Conservation (phyloP, 2,888 invertebrate species). For the Netelia virgata region DNA sequence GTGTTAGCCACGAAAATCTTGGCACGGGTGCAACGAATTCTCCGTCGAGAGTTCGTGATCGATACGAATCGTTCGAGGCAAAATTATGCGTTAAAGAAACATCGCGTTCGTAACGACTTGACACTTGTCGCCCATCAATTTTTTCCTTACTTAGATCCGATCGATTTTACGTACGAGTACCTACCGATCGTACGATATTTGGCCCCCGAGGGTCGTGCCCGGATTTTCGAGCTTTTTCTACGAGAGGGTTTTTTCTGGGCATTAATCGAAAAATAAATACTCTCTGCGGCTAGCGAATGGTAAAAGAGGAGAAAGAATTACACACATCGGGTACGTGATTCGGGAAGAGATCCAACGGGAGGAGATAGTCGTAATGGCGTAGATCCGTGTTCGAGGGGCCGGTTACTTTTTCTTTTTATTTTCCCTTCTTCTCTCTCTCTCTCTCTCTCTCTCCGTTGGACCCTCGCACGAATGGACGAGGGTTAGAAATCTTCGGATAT, state of each 20-base stretch:
- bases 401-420: background rate
- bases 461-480: conserved; percentile 37
- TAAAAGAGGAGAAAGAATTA: conserved; percentile 33
- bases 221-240: too few relatives aligned
- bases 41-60: background rate
- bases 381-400: conserved; percentile 16
- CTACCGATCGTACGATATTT: too few relatives aligned
- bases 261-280: conserved; percentile 58
- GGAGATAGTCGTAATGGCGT: conserved; percentile 9
- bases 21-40: background rate
- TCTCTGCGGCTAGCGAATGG: conserved; percentile 19
- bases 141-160: too few relatives aligned
- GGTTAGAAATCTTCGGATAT: conserved; percentile 32
- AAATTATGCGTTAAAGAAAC: background rate
- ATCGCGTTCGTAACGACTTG: background rate
- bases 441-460: conserved; percentile 17
- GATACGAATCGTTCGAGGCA: background rate
- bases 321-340: conserved; percentile 41
- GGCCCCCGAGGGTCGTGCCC: background rate
- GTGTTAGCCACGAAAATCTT: background rate
- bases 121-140: too few relatives aligned
- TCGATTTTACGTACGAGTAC: too few relatives aligned
- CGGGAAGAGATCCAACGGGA: conserved; percentile 20
- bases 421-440: background rate
- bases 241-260: background rate